A percentile compares a stretch with the other conserved stretches of the same genome.
Conservation (phyloP, 2,888 invertebrate species). For the Steinernema carpocapsae region DNA sequence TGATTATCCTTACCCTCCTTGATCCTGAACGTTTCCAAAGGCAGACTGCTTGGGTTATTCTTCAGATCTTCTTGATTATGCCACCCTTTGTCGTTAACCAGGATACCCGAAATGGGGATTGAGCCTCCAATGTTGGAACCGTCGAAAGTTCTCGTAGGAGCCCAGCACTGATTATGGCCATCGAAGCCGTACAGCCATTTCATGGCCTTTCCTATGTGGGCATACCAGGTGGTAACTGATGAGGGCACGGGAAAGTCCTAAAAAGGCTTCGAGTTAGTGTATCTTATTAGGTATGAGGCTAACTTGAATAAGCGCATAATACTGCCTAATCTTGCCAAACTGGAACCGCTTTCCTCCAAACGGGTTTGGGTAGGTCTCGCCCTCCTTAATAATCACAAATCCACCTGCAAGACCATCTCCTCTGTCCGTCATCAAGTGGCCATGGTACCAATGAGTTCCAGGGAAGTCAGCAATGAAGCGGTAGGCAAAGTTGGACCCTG, state of each 20-base stretch:
- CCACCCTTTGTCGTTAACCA: conserved; percentile 59
- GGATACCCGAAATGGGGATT: conserved; percentile 53
- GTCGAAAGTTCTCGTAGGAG: conserved; percentile 51
- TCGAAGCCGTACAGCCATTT: conserved; percentile 56
- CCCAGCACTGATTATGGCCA: conserved; percentile 54
- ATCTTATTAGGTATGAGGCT: neutral
- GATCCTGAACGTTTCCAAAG: conserved; percentile 51
- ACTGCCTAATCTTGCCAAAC: conserved; percentile 47
- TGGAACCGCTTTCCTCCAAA: conserved; percentile 36
- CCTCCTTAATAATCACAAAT: conserved; percentile 45
- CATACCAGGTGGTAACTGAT: conserved; percentile 51
- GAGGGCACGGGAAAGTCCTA: conserved; percentile 52
- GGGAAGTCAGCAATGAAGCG: conserved; percentile 63
- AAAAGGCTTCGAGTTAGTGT: neutral
- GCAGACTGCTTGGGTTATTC: conserved; percentile 42
- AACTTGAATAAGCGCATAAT: conserved; percentile 60
- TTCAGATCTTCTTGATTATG: conserved; percentile 47
- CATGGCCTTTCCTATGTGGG: conserved; percentile 53
- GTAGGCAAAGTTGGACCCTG: conserved; percentile 57
- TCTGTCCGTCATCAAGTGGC: conserved; percentile 63
- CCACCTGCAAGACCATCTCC: conserved; percentile 64
- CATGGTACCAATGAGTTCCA: conserved; percentile 64
- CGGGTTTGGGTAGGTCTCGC: conserved; percentile 30
- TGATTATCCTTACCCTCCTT: conserved; percentile 39
- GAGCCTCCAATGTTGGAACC: conserved; percentile 59